These are phyloP conservation scores for Napeogenes inachia DNA, from an alignment of 2,888 invertebrate species.

Conservation along the genomic window DNA sequence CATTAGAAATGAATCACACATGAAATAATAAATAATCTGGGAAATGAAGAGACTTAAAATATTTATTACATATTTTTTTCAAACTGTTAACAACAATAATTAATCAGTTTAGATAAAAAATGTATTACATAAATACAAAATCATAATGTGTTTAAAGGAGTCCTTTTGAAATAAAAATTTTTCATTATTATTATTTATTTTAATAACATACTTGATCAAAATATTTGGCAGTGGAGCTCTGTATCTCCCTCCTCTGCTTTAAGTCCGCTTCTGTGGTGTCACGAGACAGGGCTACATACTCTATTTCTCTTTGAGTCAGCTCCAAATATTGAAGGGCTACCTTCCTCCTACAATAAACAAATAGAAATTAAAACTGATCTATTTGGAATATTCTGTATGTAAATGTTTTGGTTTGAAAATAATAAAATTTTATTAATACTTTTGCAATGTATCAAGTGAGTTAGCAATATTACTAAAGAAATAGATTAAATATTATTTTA, in stretches of 20 bases:
- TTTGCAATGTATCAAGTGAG: background rate
- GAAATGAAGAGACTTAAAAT: too few species aligned
- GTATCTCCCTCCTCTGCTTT: constrained; percentile 96
- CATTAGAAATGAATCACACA: background rate
- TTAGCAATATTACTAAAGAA: background rate
- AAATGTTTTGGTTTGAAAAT: background rate
- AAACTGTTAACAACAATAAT: too few species aligned
- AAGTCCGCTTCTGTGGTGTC: constrained; percentile 98
- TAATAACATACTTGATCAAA: constrained; percentile 86
- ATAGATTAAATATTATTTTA: background rate
- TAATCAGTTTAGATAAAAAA: too few species aligned
- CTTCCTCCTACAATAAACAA: constrained; percentile 76
- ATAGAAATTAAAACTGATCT: background rate
- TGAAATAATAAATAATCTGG: background rate
- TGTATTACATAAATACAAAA: too few species aligned
- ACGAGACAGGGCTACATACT: constrained; percentile 94
- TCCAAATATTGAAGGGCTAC: constrained; percentile 93
- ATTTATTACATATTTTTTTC: too few species aligned
- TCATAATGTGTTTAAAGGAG: too few species aligned
- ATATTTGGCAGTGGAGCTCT: constrained; percentile 90
- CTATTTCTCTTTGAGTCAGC: constrained; percentile 91
- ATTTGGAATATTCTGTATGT: background rate
- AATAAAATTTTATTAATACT: background rate
- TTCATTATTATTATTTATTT: background rate
- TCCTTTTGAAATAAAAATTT: too few species aligned